phyloP scores from a whole-genome alignment of 2,888 invertebrate species.

The Acanthosepion pharaonis region DNA sequence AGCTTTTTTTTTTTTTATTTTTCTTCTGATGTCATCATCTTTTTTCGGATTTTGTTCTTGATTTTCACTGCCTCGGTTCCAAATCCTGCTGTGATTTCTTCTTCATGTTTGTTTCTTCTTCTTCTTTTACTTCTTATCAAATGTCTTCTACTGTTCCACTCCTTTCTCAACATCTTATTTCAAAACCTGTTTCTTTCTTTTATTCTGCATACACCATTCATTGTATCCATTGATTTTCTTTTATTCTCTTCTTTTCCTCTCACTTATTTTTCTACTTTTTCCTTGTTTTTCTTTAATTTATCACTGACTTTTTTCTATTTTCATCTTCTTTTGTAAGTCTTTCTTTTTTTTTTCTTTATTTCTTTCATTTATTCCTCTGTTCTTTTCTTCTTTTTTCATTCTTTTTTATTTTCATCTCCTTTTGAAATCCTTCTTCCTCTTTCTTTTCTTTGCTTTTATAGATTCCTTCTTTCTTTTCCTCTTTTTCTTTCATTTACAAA shows the following conservation, averaged over 20 bases:
- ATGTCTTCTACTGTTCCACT: background rate
- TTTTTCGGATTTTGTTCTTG: background rate
- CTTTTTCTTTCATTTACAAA: too few species aligned
- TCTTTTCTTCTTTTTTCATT: background rate
- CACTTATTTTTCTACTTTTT: background rate
- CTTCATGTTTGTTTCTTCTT: background rate
- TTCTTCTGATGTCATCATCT: background rate
- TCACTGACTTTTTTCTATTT: background rate
- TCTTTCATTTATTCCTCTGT: too few species aligned
- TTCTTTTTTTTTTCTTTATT: too few species aligned
- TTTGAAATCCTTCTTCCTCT: background rate
- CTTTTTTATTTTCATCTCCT: background rate
- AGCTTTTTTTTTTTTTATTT: background rate
- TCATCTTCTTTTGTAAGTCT: too few species aligned
- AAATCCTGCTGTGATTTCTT: background rate
- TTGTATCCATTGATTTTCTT: background rate
- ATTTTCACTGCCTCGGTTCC: background rate
- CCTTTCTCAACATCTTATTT: too few species aligned
- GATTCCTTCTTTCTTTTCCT: too few species aligned
- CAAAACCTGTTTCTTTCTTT: too few species aligned
- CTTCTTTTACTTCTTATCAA: background rate
- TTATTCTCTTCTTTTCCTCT: background rate
- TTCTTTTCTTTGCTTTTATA: background rate
- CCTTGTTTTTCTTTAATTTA: too few species aligned
- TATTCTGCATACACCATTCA: too few species aligned